Evolutionary conservation across 2,113 vertebrate genomes (phyloP).

Genomic region (Melanerpes aurifrons): DNA sequence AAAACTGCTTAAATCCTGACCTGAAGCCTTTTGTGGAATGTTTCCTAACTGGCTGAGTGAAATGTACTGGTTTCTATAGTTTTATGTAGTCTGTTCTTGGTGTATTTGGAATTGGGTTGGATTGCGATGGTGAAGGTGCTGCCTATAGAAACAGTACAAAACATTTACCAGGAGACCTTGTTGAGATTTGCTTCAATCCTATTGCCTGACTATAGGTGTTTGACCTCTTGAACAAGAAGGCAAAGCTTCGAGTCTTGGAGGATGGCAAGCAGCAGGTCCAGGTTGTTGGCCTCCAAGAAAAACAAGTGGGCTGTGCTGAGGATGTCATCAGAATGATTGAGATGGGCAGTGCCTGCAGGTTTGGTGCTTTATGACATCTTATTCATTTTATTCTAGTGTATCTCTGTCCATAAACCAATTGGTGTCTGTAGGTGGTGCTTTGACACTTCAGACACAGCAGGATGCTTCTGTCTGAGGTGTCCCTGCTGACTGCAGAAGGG

Average conservation of each 20-base stretch:
- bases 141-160: neutral
- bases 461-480: too few relatives aligned
- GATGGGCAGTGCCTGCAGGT: constrained; percentile 92
- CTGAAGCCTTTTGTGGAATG: neutral
- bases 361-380: neutral
- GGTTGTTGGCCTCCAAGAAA: constrained; percentile 92
- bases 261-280: constrained; percentile 95
- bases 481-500: too few relatives aligned
- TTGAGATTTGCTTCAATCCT: neutral
- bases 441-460: neutral
- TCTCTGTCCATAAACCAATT: neutral
- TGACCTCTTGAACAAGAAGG: constrained; percentile 94
- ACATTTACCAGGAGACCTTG: neutral
- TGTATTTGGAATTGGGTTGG: neutral
- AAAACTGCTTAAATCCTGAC: neutral
- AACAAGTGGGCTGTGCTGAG: constrained; percentile 80
- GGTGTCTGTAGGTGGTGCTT: neutral
- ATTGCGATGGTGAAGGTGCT: neutral
- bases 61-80: neutral
- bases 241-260: constrained; percentile 92
- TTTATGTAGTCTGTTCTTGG: neutral
- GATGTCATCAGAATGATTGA: constrained; percentile 93
- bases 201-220: constrained; percentile 81
- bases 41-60: neutral
- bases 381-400: neutral